Conservation (phyloP, 1,140 invertebrate genomes). For the Brachionus sp. region DNA sequence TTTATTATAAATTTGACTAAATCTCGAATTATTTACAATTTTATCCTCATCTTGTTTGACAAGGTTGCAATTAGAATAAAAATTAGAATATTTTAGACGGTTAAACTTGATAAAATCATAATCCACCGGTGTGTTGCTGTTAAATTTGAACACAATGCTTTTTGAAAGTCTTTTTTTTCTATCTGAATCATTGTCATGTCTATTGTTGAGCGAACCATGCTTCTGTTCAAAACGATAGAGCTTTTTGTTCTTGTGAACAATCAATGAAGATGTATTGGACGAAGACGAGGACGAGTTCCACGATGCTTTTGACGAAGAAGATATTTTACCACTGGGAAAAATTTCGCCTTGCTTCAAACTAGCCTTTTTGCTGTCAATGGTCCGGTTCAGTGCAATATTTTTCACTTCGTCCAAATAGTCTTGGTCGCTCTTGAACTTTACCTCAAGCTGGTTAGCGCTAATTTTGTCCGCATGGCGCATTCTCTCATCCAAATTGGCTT, state of each 20-base stretch:
- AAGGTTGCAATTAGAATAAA: neutral
- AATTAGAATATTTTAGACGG: neutral
- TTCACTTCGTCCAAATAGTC: slow-evolving; percentile 12
- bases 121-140: neutral
- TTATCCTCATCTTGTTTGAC: neutral
- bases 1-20: neutral
- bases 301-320: neutral
- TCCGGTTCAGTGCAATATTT: neutral
- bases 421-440: neutral
- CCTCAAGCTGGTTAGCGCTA: neutral
- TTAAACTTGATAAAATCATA: neutral
- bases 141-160: neutral
- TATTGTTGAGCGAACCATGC: neutral
- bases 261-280: neutral
- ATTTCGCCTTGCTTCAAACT: neutral
- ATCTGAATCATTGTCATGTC: neutral
- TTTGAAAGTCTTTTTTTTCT: neutral
- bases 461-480: neutral
- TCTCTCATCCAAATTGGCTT: neutral
- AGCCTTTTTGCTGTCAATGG: neutral
- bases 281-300: neutral
- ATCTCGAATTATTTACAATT: neutral
- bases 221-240: neutral
- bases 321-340: neutral
- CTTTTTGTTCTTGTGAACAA: neutral